Conservation (phyloP, 2,888 invertebrate species). For the Ochropacha duplaris region DNA sequence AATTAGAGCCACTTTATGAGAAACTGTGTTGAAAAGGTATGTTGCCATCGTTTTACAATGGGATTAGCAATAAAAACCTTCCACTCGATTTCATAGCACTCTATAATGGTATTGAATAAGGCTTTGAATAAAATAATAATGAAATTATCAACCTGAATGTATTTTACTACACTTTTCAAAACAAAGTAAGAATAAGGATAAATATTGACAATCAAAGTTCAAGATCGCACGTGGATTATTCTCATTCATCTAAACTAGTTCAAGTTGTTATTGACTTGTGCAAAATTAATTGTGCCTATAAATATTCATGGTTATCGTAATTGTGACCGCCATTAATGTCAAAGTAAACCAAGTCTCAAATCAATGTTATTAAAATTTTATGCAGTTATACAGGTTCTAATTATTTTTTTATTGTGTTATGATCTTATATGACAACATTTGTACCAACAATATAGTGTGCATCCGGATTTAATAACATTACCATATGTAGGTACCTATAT, state of each 20-base stretch:
- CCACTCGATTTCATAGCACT: no score
- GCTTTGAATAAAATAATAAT: no score
- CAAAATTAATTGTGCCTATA: conserved; percentile 31
- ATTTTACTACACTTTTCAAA: not conserved
- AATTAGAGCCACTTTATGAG: no score
- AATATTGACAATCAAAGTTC: conserved; percentile 25
- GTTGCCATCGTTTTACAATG: no score
- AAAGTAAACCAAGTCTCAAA: conserved; percentile 15
- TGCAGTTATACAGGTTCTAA: not conserved
- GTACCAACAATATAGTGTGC: no score
- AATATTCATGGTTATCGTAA: conserved; percentile 32
- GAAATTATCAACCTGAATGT: no score
- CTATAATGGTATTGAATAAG: no score
- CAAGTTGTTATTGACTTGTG: conserved; percentile 9
- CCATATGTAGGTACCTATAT: no score
- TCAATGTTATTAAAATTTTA: conserved; percentile 1
- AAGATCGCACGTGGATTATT: conserved; percentile 28
- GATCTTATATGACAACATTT: no score
- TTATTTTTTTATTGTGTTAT: not conserved
- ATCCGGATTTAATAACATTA: no score
- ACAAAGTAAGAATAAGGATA: not conserved
- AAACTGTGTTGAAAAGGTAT: no score
- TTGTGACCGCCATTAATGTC: conserved; percentile 28
- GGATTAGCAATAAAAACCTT: no score
- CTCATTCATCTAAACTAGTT: conserved; percentile 27